Percentiles rank a stretch among this genome's conserved stretches.
Evolutionary conservation across 2,888 invertebrate species (phyloP).

Genomic region (Drosophila acutilabella): DNA sequence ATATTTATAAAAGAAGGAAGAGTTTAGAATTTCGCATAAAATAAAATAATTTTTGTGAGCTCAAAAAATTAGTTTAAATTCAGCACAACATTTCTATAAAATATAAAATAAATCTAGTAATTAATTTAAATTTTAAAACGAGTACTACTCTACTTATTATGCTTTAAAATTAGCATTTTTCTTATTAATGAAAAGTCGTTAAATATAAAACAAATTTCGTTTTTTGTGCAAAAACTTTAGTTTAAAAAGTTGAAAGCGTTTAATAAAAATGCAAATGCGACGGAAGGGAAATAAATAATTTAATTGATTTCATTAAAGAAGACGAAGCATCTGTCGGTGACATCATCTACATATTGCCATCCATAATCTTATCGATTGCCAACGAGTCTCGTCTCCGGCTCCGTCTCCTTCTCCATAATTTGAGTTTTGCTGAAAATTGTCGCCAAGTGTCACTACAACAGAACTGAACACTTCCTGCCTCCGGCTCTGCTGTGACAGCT

Average conservation of each 20-base stretch:
- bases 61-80: too few species aligned
- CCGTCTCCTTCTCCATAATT: constrained; percentile 47
- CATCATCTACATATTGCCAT: constrained; percentile 40
- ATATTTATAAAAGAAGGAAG: neutral
- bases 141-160: too few species aligned
- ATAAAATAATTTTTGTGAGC: too few species aligned
- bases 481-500: constrained; percentile 65
- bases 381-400: constrained; percentile 35
- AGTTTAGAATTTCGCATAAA: too few species aligned
- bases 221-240: constrained; percentile 3
- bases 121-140: too few species aligned
- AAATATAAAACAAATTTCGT: neutral
- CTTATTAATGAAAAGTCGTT: too few species aligned
- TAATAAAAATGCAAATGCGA: constrained; percentile 71
- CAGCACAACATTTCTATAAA: too few species aligned
- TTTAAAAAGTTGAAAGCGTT: constrained; percentile 34
- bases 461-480: constrained; percentile 57
- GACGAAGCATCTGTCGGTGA: constrained; percentile 63
- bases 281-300: constrained; percentile 67
- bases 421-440: constrained; percentile 73
- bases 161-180: too few species aligned
- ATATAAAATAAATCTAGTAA: too few species aligned
- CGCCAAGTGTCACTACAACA: constrained; percentile 73
- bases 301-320: constrained; percentile 73
- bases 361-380: constrained; percentile 53